phyloP scores from a whole-genome alignment of 1,140 invertebrate species.

The Aporrectodea caliginosa region DNA sequence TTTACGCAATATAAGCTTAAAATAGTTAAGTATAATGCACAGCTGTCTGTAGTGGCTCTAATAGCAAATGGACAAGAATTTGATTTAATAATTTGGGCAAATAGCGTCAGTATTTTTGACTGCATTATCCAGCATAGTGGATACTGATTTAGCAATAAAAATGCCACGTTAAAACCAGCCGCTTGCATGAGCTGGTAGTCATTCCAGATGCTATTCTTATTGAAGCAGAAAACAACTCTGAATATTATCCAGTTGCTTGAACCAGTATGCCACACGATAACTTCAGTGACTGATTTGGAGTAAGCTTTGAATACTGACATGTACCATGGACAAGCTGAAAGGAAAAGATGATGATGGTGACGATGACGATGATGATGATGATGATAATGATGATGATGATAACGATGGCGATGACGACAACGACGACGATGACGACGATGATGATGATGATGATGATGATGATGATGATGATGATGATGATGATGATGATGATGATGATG shows the following conservation, averaged over 20 bases:
- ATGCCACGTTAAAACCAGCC: too few species aligned
- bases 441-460: conserved; percentile 27
- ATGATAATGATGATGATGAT: not conserved
- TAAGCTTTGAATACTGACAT: not conserved
- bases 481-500: conserved; percentile 23
- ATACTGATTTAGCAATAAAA: too few species aligned
- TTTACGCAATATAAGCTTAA: too few species aligned
- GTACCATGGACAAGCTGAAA: not conserved
- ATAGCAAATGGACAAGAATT: too few species aligned
- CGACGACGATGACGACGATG: conserved; percentile 8
- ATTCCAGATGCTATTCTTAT: too few species aligned
- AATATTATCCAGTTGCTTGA: not conserved
- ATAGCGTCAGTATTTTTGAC: too few species aligned
- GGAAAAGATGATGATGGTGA: too few species aligned
- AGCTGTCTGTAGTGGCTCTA: too few species aligned
- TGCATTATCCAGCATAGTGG: too few species aligned
- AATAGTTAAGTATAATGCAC: too few species aligned
- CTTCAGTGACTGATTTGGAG: conserved; percentile 1
- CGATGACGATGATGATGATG: not conserved
- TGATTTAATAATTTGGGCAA: too few species aligned
- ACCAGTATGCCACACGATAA: not conserved
- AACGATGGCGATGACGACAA: not conserved
- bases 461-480: conserved; percentile 30
- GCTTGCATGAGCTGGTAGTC: too few species aligned
- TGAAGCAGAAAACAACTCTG: not conserved